phyloP scores from a whole-genome alignment of 2,888 invertebrate genomes.

The Calameuta idolon region DNA sequence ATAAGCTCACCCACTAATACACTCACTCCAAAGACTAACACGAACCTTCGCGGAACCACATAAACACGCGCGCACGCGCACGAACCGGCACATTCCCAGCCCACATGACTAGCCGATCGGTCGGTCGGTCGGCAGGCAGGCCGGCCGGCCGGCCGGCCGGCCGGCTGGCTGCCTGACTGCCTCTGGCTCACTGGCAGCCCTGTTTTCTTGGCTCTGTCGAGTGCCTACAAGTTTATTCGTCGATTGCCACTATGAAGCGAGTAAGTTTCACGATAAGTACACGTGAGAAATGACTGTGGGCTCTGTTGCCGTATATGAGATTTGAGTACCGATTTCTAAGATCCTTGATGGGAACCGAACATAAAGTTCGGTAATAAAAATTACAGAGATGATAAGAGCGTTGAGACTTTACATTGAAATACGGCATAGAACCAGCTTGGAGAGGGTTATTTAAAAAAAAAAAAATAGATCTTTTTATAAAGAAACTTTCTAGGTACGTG shows the following conservation, averaged over 20 bases:
- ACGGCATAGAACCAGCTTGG: background rate
- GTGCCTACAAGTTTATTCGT: background rate
- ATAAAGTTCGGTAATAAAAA: background rate
- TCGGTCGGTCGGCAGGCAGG: constrained; percentile 13
- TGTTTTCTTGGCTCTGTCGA: background rate
- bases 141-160: background rate
- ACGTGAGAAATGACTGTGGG: background rate
- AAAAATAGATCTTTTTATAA: background rate
- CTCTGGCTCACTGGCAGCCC: background rate
- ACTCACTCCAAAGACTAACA: constrained; percentile 6
- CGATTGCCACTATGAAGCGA: background rate
- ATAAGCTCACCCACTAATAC: constrained; percentile 18
- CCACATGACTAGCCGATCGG: constrained; percentile 43
- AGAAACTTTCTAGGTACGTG: background rate
- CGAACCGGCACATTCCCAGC: constrained; percentile 49
- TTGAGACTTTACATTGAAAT: background rate
- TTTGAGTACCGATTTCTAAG: background rate
- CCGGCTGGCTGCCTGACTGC: background rate
- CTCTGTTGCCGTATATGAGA: background rate
- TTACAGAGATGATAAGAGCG: background rate
- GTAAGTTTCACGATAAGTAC: background rate
- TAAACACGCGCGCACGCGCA: constrained; percentile 28
- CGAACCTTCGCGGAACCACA: constrained; percentile 38
- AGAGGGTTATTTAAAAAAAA: background rate
- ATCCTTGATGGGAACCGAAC: background rate